phyloP scores from a whole-genome alignment of 2,888 invertebrate species.

The Eilema griseolum region DNA sequence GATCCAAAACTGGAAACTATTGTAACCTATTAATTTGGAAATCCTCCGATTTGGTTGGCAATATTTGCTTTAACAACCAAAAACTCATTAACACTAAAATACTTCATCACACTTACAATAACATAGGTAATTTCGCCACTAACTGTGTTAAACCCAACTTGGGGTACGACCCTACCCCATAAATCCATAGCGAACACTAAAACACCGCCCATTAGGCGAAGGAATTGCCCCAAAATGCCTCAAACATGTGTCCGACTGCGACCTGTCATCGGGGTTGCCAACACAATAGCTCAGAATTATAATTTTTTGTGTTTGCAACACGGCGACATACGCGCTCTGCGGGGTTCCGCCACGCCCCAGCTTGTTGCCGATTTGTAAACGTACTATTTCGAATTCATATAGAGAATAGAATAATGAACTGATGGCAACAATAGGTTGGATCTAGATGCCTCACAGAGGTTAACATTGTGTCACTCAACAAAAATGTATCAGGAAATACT shows the following conservation, averaged over 20 bases:
- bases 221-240: constrained; percentile 85
- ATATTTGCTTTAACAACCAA: neutral
- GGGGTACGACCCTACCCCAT: constrained; percentile 72
- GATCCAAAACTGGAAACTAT: neutral
- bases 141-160: constrained; percentile 65
- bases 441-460: constrained; percentile 34
- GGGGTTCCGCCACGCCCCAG: constrained; percentile 80
- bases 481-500: neutral
- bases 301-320: constrained; percentile 83
- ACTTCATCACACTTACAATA: constrained; percentile 59
- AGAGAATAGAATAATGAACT: constrained; percentile 31
- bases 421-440: neutral
- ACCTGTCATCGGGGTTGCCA: constrained; percentile 85
- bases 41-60: neutral
- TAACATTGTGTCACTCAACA: neutral
- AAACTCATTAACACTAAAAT: constrained; percentile 40
- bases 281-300: constrained; percentile 76
- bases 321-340: constrained; percentile 84
- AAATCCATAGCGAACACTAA: constrained; percentile 81
- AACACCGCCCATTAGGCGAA: constrained; percentile 82
- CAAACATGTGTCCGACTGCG: constrained; percentile 85
- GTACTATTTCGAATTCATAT: constrained; percentile 67
- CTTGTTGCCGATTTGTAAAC: constrained; percentile 82
- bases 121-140: constrained; percentile 68
- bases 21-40: neutral